Conservation (phyloP, 2,797 vertebrate species). For the Prunella strophiata region DNA sequence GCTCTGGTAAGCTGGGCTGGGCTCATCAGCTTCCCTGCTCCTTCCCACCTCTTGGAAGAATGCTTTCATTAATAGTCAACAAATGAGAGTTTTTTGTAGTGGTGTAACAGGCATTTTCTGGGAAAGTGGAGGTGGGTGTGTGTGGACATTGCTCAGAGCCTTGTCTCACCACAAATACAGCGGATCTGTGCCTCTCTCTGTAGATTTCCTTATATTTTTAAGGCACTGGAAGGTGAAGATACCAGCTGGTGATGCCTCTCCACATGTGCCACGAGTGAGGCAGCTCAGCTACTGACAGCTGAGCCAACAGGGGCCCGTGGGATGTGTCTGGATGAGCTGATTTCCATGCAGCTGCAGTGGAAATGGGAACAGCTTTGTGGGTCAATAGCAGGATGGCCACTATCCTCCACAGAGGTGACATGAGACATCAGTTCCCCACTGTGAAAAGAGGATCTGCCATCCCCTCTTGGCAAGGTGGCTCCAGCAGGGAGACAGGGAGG, state of each 20-base stretch:
- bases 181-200: not conserved
- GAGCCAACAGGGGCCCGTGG: not conserved
- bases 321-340: not conserved
- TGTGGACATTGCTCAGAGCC: not conserved
- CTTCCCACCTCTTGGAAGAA: slow-evolving; percentile 19
- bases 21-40: not conserved
- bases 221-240: not conserved
- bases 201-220: not conserved
- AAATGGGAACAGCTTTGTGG: not conserved
- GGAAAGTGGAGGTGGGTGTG: slow-evolving; percentile 28
- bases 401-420: not conserved
- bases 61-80: slow-evolving; percentile 9
- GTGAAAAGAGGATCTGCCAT: not conserved
- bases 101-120: not conserved
- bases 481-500: not conserved
- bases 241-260: not conserved
- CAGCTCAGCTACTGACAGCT: not conserved
- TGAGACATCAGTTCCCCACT: not conserved
- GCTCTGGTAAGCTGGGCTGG: slow-evolving; percentile 45
- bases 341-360: not conserved
- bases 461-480: not conserved
- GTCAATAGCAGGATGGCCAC: not conserved
- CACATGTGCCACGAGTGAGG: rapidly evolving
- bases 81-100: not conserved
- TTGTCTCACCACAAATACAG: not conserved